A percentile compares a stretch with the other conserved stretches of the same genome.
phyloP scores from a whole-genome alignment of 2,888 invertebrate genomes.

The Lepidochitona cinerea region DNA sequence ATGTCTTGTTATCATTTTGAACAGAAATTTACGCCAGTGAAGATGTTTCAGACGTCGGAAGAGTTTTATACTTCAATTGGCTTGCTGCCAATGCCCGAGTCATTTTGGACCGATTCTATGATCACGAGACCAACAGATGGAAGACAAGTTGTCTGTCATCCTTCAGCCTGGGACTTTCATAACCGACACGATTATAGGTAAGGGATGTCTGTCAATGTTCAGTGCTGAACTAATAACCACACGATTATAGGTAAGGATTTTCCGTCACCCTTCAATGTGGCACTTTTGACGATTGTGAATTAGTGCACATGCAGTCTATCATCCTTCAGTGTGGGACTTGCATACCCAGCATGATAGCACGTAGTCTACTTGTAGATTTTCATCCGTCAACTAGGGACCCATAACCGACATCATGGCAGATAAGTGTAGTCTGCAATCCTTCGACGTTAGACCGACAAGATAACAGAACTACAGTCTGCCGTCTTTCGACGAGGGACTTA shows the following conservation, averaged over 20 bases:
- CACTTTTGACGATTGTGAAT: constrained; percentile 75
- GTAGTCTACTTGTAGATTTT: constrained; percentile 71
- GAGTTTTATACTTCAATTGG: constrained; percentile 67
- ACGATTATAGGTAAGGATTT: constrained; percentile 79
- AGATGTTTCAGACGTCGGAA: constrained; percentile 73
- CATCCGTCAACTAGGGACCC: too few relatives aligned
- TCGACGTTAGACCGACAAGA: constrained; percentile 76
- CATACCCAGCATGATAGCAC: constrained; percentile 88
- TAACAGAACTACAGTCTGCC: constrained; percentile 78
- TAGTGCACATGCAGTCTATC: constrained; percentile 78
- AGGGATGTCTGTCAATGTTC: too few relatives aligned
- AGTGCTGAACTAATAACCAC: constrained; percentile 37
- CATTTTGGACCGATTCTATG: constrained; percentile 89
- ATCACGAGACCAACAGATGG: constrained; percentile 81
- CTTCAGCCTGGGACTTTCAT: constrained; percentile 89
- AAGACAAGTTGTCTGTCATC: constrained; percentile 78
- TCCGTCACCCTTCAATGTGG: too few relatives aligned
- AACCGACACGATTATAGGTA: constrained; percentile 88
- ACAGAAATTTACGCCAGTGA: constrained; percentile 70
- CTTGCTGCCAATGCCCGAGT: constrained; percentile 84
- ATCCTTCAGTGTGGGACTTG: constrained; percentile 88
- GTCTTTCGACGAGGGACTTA: constrained; percentile 89
- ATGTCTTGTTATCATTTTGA: too few relatives aligned
- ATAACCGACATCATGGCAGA: too few relatives aligned
- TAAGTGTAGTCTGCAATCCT: too few relatives aligned